Evolutionary conservation across 2,113 vertebrate species (phyloP), one percentile per base, ranked within the genome.

Genomic region (Oostethus manadensis): DNA sequence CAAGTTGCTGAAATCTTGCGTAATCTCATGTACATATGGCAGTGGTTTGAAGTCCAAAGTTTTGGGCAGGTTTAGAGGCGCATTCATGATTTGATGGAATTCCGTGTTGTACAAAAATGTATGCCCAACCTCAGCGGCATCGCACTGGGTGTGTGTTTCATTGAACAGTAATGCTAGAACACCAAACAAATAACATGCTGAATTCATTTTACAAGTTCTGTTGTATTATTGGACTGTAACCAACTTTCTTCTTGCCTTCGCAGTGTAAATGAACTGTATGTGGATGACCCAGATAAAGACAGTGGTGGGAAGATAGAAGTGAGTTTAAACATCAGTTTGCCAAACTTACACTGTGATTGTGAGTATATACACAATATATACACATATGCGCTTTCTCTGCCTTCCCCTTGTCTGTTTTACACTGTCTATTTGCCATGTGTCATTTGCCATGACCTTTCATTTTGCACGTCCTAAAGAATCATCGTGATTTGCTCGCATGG

Each of bases 231-330:
- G n/a, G 38, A 43, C 14, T 14, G 10, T 66, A 66, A 76, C 46
- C 45, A 4, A n/a, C 10, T 33, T 9, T 29, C 15, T 64, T 22
- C 26, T 51, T 15, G 56, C 33, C 42, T 38, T 76, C 56, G 42
- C 88, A 99, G 97, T 62, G 96, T 98, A 79, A 99, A 98, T 45
- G 96, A 99, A 81, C 91, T 99, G 8, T 99, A 98, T 6, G 97
- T 99, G 68, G 96, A 99, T 81, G 95, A 99, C 83, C 96, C 97
- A 2, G 97, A 99, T 90, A 99, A 98, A 88, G 90, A 96, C 88
- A 98, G 95, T 61, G 95, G 95, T 71, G 97, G 97, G 80, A 99
- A 99, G 91, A 99, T 99, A 85, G 97, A 98, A 73, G 97, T 99
- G 89, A 98, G 87, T 88, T 89, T 99, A 88, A 99, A 99, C 92